Evolutionary conservation across 2,888 invertebrate species (phyloP), one percentile per base, ranked within the genome.

Genomic region (Pachymerium ferrugineum): DNA sequence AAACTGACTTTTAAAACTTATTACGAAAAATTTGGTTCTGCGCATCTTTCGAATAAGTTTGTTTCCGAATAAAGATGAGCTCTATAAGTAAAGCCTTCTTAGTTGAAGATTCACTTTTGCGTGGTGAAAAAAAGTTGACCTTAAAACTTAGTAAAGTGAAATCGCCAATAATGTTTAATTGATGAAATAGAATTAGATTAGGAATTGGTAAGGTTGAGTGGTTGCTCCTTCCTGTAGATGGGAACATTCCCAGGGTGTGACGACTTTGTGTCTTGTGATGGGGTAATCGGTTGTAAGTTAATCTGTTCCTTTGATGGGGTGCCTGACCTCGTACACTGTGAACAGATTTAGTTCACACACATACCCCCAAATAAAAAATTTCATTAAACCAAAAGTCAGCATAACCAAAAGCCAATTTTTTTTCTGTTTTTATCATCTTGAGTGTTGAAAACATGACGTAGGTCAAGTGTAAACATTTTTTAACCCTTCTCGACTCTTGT

Each of bases 91-190:
- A n/a, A n/a, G n/a, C n/a, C n/a, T n/a, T n/a, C n/a, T n/a, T n/a
- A n/a, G n/a, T n/a, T n/a, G n/a, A n/a, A n/a, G n/a, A n/a, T n/a
- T n/a, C n/a, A n/a, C n/a, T n/a, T n/a, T n/a, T n/a, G n/a, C n/a
- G n/a, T n/a, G n/a, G n/a, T n/a, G n/a, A n/a, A n/a, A n/a, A n/a
- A n/a, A n/a, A 28, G 54, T 62, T 62, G 62, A 62, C 62, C 62
- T 62, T 62, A 62, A 62, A 62, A 62, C 62, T 22, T 28, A 62
- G 28, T 62, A 62, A n/a, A 62, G 25, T 62, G n/a, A 62, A 62
- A 62, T 28, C 62, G 62, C 62, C 62, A 62, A 62, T 62, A 62
- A 62, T 62, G 62, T 62, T 62, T 62, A 62, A 62, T 62, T 62
- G 62, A 62, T 62, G 62, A n/a, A 62, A 62, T 62, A 28, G 62